A percentile compares a stretch with the other conserved stretches of the same genome.
These are phyloP conservation scores for Masnerella sp. DNA, from an alignment of 2,888 invertebrate genomes.

Conservation along the genomic window DNA sequence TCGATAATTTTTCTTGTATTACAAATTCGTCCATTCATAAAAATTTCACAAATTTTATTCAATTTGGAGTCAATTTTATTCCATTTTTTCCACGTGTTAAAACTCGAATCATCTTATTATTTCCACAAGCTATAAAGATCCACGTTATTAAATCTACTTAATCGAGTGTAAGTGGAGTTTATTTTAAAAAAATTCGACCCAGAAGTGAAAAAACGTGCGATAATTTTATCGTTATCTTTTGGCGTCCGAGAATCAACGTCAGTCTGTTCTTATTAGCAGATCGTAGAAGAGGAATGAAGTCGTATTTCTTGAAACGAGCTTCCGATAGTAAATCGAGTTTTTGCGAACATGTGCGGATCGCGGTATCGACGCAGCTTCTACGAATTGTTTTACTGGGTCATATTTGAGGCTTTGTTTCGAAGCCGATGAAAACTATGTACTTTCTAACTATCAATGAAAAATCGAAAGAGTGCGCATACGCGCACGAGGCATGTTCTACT, in stretches of 20 bases:
- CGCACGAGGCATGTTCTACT: slow-evolving; percentile 26
- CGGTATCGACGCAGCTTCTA: slow-evolving; percentile 19
- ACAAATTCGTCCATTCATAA: too few relatives aligned
- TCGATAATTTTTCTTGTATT: too few relatives aligned
- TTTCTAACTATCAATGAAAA: slow-evolving; percentile 47
- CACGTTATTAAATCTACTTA: slow-evolving; percentile 16
- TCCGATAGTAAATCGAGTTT: slow-evolving; percentile 42
- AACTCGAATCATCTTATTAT: too few relatives aligned
- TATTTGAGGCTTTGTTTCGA: slow-evolving; percentile 49
- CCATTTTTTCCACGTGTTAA: too few relatives aligned
- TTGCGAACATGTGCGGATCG: slow-evolving; percentile 12
- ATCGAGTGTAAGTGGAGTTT: slow-evolving; percentile 4
- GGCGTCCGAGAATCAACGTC: slow-evolving; percentile 5
- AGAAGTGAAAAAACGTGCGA: background rate
- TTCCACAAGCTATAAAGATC: too few relatives aligned
- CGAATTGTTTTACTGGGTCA: slow-evolving; percentile 52
- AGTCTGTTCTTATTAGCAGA: slow-evolving; percentile 26
- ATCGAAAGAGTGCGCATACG: slow-evolving; percentile 30
- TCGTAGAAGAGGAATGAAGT: slow-evolving; percentile 23
- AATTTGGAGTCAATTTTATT: too few relatives aligned
- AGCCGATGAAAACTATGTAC: slow-evolving; percentile 53
- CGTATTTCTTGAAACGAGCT: slow-evolving; percentile 29
- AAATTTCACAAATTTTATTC: too few relatives aligned
- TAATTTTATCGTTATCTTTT: slow-evolving; percentile 16
- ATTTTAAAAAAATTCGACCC: background rate